Percentiles rank a stretch among this genome's conserved stretches.
Conservation (phyloP, 2,888 invertebrate genomes). For the Lysandra bellargus region DNA sequence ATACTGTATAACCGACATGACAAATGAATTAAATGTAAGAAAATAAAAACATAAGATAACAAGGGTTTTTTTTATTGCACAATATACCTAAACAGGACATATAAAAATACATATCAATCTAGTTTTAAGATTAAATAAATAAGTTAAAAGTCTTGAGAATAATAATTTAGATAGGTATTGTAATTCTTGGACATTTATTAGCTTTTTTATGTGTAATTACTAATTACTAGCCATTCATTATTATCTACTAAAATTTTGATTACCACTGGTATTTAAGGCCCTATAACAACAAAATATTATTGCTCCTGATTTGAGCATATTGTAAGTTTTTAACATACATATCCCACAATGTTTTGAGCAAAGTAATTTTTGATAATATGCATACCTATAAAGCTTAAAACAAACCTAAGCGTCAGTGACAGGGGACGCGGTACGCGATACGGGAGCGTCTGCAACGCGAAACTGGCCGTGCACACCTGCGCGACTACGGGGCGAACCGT, state of each 20-base stretch:
- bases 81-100: slow-evolving; percentile 5
- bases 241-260: not conserved
- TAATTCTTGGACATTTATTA: not conserved
- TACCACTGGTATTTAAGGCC: not conserved
- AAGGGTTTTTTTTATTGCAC: slow-evolving; percentile 8
- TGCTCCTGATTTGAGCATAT: not conserved
- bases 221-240: not conserved
- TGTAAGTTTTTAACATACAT: not conserved
- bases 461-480: too few species aligned
- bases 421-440: too few species aligned
- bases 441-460: too few species aligned
- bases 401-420: too few species aligned
- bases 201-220: too few species aligned
- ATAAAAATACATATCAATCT: slow-evolving; percentile 15
- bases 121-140: slow-evolving; percentile 8
- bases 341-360: not conserved
- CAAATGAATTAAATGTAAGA: not conserved
- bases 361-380: not conserved
- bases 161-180: not conserved
- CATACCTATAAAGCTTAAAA: too few species aligned
- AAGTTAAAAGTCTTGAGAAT: not conserved
- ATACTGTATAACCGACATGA: too few species aligned
- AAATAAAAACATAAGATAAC: not conserved
- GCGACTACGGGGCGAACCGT: too few species aligned
- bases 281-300: not conserved